A percentile compares a stretch with the other conserved stretches of the same genome.
These are phyloP conservation scores for Protophormia terraenovae DNA, from an alignment of 2,888 invertebrate genomes.

Conservation along the genomic window DNA sequence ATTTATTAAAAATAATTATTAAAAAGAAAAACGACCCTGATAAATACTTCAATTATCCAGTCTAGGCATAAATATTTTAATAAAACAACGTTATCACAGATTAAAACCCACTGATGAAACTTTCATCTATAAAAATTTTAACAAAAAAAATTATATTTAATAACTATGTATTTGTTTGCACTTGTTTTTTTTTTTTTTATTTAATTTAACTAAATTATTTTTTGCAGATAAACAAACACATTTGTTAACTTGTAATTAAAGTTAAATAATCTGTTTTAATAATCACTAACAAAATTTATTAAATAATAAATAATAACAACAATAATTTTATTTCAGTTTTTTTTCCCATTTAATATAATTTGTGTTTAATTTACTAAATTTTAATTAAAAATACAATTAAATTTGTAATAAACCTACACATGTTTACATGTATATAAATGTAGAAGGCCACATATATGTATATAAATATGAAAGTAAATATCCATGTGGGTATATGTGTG, in stretches of 20 bases:
- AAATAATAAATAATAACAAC: conserved; percentile 31
- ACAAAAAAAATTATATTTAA: conserved; percentile 24
- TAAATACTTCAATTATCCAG: conserved; percentile 15
- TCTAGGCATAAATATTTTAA: conserved; percentile 1
- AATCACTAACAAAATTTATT: conserved; percentile 53
- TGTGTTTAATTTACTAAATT: conserved; percentile 64
- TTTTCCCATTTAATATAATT: conserved; percentile 37
- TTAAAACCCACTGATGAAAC: no score
- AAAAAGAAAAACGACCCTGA: no score
- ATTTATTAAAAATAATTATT: no score
- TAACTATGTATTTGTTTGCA: not conserved
- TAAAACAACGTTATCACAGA: conserved; percentile 16
- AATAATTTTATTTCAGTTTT: not conserved
- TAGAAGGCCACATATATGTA: not conserved
- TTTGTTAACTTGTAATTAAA: conserved; percentile 59
- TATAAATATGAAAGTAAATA: not conserved
- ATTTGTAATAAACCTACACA: no score
- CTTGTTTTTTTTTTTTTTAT: not conserved
- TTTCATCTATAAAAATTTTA: not conserved
- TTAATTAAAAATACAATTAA: conserved; percentile 66
- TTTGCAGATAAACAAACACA: conserved; percentile 19
- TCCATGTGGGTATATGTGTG: not conserved
- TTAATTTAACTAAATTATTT: not conserved
- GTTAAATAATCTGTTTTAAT: conserved; percentile 59
- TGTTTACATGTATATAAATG: not conserved